These are phyloP conservation scores for Dendrocincla fuliginosa DNA, from an alignment of 2,797 vertebrate species.

Conservation along the genomic window DNA sequence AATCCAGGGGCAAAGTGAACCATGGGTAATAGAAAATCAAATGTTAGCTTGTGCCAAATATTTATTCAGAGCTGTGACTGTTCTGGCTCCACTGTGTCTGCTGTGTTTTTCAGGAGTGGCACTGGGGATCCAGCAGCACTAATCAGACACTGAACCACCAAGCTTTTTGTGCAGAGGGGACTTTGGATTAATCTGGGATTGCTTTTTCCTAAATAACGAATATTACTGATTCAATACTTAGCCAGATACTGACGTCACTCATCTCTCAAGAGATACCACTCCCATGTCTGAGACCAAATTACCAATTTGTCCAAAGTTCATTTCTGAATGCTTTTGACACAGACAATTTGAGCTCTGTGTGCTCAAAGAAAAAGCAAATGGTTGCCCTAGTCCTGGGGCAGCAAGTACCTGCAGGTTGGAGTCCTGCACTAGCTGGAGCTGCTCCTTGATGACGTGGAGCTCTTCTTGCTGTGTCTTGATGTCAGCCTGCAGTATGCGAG, in stretches of 20 bases:
- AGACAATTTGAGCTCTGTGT: background rate
- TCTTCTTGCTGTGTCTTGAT: conserved; percentile 87
- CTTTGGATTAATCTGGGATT: background rate
- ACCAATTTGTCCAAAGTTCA: background rate
- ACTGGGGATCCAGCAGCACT: background rate
- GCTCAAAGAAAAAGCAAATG: background rate
- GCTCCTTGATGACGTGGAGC: conserved; percentile 87
- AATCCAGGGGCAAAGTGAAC: background rate
- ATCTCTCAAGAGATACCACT: background rate
- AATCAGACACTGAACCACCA: rapidly evolving
- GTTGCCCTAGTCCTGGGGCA: background rate
- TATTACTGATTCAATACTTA: background rate
- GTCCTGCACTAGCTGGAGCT: conserved; percentile 85
- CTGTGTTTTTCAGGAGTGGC: background rate
- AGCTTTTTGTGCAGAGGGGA: background rate
- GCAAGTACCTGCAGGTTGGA: conserved; percentile 81
- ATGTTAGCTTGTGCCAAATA: background rate
- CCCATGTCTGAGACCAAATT: background rate
- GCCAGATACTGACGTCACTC: background rate
- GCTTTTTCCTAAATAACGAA: background rate
- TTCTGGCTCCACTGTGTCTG: background rate
- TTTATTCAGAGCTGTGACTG: background rate
- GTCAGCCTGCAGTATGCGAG: conserved; percentile 85
- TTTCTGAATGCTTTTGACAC: background rate
- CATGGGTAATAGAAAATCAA: background rate